Base-by-base conservation (phyloP, 2,113 vertebrate species). In the Tachuris rubrigastra region DNA sequence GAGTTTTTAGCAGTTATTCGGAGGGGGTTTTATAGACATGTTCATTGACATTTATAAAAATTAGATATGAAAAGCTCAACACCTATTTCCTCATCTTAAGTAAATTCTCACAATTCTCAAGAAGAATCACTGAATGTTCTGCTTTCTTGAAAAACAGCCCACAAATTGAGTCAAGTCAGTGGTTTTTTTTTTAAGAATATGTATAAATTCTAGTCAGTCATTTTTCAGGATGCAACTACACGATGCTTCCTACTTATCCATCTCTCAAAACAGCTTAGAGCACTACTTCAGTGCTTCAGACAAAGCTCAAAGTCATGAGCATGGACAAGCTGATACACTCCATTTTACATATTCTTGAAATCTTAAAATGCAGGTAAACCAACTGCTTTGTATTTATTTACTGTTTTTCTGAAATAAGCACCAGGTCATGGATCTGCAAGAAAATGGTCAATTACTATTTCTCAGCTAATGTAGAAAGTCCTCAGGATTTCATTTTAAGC, bases 401-500 rank as follows among this genome's bases (percentile, higher is more conserved):
- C 79, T 90, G 85, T 72, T 12, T 10, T 59, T 93, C 86, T 63
- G 39, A 93, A 96, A 92, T 62, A 88, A 85, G 39, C 84, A 71
- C 18, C 9, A 75, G 37, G 60, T 74, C 66, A 92, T 50, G 30
- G 49, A 90, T 86, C 25, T 90, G 56, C 8, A 95, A 95, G 50
- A 39, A 96, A 93, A 60, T 33, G 33, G 81, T 84, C 93, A 97
- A 79, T 31, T 92, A 53, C 65, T 92, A 35, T 94, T 94, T 74
- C 53, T 79, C 80, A 86, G n/a, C 50, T 96, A 95, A 95, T n/a
- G 6, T 0, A 50, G 86, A 50, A 95, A 95, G 56, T 94, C 87
- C 82, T 55, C 42, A 68, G 13, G 52, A 37, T 95, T 95, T 97
- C 62, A 77, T 96, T 92, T 96, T 93, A 91, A 95, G 33, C 90